These are phyloP conservation scores for Cinara cedri DNA, from an alignment of 2,888 invertebrate genomes.

Conservation along the genomic window DNA sequence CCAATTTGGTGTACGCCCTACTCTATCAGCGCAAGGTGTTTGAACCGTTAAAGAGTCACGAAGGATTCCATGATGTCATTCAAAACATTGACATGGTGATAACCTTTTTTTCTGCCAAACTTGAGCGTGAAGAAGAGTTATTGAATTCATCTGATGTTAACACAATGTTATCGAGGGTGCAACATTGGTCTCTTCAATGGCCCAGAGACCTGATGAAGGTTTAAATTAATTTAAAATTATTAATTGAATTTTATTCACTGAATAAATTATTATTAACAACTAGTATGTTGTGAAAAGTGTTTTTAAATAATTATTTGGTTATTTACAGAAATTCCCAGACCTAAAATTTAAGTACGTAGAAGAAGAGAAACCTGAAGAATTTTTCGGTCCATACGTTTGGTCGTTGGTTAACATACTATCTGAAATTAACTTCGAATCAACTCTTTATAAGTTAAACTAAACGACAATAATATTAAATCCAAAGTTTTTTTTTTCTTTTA, in stretches of 20 bases:
- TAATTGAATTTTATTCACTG: no score
- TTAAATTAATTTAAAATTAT: no score
- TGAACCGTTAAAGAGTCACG: constrained; percentile 82
- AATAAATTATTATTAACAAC: no score
- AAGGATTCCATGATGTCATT: constrained; percentile 89
- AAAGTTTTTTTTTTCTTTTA: constrained; percentile 8
- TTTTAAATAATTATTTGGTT: constrained; percentile 17
- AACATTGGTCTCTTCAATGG: constrained; percentile 91
- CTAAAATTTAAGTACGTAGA: constrained; percentile 99
- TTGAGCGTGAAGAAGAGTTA: constrained; percentile 68
- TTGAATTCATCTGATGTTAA: constrained; percentile 73
- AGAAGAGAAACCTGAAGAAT: constrained; percentile 97
- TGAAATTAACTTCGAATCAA: constrained; percentile 57
- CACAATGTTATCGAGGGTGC: constrained; percentile 86
- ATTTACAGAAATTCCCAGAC: constrained; percentile 92
- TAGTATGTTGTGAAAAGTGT: no score
- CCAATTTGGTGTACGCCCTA: constrained; percentile 92
- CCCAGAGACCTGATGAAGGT: constrained; percentile 92
- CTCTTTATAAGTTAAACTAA: constrained; percentile 58
- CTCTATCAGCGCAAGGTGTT: constrained; percentile 92
- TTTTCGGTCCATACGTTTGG: constrained; percentile 99
- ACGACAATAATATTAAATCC: constrained; percentile 32
- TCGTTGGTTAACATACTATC: constrained; percentile 70
- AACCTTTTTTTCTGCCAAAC: constrained; percentile 72
- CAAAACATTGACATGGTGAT: constrained; percentile 92